Evolutionary conservation across 2,113 vertebrate genomes (phyloP).

Genomic region (Nipponia nippon): DNA sequence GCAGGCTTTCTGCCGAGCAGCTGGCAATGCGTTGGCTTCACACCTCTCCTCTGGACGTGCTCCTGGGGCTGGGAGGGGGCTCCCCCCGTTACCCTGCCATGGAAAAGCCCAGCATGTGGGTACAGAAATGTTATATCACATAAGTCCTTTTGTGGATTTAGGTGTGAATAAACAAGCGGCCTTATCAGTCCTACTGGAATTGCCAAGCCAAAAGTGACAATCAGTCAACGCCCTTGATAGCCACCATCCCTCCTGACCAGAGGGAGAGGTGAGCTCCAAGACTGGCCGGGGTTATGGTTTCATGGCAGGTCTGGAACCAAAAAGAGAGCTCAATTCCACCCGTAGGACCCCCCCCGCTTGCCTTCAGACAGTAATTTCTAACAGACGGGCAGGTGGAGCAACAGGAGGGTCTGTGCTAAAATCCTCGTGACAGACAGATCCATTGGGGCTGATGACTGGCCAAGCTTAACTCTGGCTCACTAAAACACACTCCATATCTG

Average conservation of each 20-base stretch:
- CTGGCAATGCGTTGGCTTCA: fast-evolving
- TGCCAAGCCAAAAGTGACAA: neutral
- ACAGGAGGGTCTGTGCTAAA: neutral
- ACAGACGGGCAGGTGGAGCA: neutral
- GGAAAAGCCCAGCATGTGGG: neutral
- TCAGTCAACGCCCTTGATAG: neutral
- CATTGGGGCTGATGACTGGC: too few relatives aligned
- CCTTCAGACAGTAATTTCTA: neutral
- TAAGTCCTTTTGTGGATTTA: neutral
- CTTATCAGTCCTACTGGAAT: neutral
- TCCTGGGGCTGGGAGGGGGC: neutral
- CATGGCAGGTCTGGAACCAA: neutral
- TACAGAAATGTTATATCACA: neutral
- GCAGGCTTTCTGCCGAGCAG: neutral
- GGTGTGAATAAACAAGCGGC: neutral
- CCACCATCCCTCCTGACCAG: neutral
- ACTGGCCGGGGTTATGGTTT: neutral
- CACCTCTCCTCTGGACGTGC: neutral
- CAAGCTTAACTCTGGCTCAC: neutral
- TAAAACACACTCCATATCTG: fast-evolving
- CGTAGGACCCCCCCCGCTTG: neutral
- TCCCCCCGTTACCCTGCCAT: fast-evolving
- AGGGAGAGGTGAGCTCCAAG: neutral
- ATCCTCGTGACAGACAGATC: too few relatives aligned
- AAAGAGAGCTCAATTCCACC: neutral